These are phyloP conservation scores for Heterotilapia buettikoferi DNA, from an alignment of 2,113 vertebrate genomes.

Conservation along the genomic window DNA sequence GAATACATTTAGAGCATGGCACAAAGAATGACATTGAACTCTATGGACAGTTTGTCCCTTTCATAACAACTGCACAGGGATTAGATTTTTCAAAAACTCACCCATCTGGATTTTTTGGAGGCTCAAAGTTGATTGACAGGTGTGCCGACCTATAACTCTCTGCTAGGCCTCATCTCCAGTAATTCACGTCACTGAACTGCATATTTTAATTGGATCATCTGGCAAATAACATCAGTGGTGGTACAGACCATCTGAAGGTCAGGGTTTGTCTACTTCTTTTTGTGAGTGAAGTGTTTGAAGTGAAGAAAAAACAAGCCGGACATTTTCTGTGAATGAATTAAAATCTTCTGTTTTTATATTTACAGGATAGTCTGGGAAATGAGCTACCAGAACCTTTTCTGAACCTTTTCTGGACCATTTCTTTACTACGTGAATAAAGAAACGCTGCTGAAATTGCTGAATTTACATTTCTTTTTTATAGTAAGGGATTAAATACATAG, in stretches of 20 bases:
- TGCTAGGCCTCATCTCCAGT: neutral
- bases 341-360: neutral
- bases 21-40: neutral
- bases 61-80: neutral
- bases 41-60: neutral
- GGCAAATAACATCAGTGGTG: neutral
- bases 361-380: neutral
- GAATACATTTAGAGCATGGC: neutral
- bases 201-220: neutral
- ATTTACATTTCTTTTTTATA: neutral
- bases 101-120: neutral
- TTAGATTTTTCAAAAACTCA: neutral
- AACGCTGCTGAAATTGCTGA: neutral
- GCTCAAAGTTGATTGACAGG: neutral
- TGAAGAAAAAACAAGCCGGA: neutral
- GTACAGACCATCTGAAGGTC: neutral
- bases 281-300: neutral
- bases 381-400: neutral
- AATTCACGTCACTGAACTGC: neutral
- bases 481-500: neutral
- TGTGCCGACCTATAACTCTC: accelerated
- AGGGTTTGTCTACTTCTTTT: neutral
- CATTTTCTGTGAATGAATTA: neutral
- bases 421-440: neutral
- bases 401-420: neutral